Conservation (phyloP, 2,797 vertebrate genomes). For the Ataeniobius toweri region DNA sequence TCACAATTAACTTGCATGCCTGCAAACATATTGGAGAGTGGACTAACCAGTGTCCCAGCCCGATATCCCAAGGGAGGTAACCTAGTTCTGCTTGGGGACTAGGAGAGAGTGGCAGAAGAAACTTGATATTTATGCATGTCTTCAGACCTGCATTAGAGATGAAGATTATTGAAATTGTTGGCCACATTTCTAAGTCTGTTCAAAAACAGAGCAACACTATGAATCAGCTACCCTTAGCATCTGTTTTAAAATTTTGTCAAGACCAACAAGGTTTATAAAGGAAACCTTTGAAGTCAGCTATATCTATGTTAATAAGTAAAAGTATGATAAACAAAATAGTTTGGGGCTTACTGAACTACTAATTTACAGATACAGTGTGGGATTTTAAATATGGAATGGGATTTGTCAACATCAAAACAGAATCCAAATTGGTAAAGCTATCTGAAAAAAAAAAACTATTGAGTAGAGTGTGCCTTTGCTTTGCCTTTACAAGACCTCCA, state of each 20-base stretch:
- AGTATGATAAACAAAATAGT: too few species aligned
- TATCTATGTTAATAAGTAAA: neutral
- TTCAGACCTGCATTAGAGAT: neutral
- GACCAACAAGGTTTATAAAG: neutral
- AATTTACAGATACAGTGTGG: too few species aligned
- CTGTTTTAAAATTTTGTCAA: neutral
- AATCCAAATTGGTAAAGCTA: too few species aligned
- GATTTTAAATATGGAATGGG: too few species aligned
- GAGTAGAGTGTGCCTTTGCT: too few species aligned
- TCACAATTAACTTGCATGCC: slow-evolving; percentile 55
- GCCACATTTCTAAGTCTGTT: neutral
- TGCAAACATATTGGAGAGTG: slow-evolving; percentile 43
- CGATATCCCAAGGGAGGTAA: slow-evolving; percentile 40
- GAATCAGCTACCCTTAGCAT: neutral
- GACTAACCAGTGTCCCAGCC: slow-evolving; percentile 32
- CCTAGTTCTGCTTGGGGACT: slow-evolving; percentile 56
- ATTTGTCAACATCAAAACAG: too few species aligned
- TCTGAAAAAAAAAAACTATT: too few species aligned
- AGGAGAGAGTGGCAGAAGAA: neutral
- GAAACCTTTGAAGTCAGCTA: neutral
- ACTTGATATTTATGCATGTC: slow-evolving; percentile 5
- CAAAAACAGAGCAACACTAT: neutral
- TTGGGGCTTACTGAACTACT: too few species aligned
- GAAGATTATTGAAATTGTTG: neutral
- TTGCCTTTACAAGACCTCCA: too few species aligned